Evolutionary conservation across 2,113 vertebrate genomes (phyloP).

Genomic region (Acrocephalus kingi): DNA sequence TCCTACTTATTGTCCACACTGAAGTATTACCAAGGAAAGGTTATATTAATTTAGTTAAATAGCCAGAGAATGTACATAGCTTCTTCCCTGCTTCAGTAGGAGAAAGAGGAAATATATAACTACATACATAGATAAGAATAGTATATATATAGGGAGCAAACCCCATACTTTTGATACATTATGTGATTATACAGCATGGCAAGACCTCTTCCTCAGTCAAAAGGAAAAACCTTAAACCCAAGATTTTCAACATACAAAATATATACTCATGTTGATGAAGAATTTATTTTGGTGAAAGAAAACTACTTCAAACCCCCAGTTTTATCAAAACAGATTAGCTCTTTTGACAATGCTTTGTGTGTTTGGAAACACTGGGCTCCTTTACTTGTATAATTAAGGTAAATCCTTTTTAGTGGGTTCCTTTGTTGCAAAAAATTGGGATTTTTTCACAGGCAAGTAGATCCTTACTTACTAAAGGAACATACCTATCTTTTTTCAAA

Average conservation of each 20-base stretch:
- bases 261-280: not conserved
- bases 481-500: not conserved
- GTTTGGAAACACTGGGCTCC: not conserved
- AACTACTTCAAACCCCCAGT: accelerated
- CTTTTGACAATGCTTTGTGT: not conserved
- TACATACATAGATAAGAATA: not conserved
- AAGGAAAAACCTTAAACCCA: not conserved
- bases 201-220: not conserved
- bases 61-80: not conserved
- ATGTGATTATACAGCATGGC: no score
- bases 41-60: not conserved
- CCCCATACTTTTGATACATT: not conserved
- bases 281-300: not conserved
- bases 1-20: not conserved
- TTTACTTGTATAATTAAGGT: not conserved
- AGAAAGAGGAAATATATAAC: not conserved
- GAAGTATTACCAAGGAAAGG: not conserved
- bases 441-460: not conserved
- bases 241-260: not conserved
- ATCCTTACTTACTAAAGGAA: not conserved
- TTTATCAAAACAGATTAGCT: not conserved
- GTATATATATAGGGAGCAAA: not conserved
- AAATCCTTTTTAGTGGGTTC: not conserved
- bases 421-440: not conserved
- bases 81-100: not conserved